These are phyloP conservation scores for Leptopilina drosophilae DNA, from an alignment of 2,888 invertebrate genomes.

Conservation along the genomic window DNA sequence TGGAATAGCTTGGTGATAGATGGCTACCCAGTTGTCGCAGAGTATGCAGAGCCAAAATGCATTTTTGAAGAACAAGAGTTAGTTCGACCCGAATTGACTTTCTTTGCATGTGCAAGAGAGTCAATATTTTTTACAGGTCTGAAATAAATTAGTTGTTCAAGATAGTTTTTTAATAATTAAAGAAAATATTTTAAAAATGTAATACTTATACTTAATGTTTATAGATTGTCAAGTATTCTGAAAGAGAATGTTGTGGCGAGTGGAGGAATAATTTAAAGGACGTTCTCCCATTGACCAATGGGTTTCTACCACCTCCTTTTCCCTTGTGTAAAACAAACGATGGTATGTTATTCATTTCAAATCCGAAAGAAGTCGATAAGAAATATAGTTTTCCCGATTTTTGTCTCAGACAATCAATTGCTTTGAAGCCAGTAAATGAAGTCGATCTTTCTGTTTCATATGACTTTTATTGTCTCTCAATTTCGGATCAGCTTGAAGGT, in stretches of 20 bases:
- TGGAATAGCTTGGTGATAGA: slow-evolving; percentile 66
- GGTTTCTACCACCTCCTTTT: slow-evolving; percentile 17
- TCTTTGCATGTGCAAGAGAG: slow-evolving; percentile 37
- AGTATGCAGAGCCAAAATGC: slow-evolving; percentile 35
- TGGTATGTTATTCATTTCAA: neutral
- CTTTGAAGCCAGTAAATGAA: neutral
- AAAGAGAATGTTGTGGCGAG: slow-evolving; percentile 1
- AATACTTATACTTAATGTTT: too few relatives aligned
- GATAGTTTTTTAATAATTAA: neutral
- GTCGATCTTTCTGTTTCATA: neutral
- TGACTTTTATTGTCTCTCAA: neutral
- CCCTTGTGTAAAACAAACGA: neutral
- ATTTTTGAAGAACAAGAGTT: slow-evolving; percentile 51
- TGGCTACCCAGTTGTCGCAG: slow-evolving; percentile 53
- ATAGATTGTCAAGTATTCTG: slow-evolving; percentile 1
- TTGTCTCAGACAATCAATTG: neutral
- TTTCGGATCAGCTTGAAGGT: neutral
- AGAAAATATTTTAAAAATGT: slow-evolving; percentile 7
- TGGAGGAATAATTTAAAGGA: slow-evolving; percentile 57
- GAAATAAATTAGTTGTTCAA: neutral
- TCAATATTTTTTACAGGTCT: slow-evolving; percentile 28
- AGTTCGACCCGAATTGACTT: slow-evolving; percentile 43
- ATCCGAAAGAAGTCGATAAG: neutral
- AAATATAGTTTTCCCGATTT: neutral
- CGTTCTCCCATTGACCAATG: neutral